These are phyloP conservation scores for Pithys albifrons DNA, from an alignment of 2,113 vertebrate genomes.

Conservation along the genomic window DNA sequence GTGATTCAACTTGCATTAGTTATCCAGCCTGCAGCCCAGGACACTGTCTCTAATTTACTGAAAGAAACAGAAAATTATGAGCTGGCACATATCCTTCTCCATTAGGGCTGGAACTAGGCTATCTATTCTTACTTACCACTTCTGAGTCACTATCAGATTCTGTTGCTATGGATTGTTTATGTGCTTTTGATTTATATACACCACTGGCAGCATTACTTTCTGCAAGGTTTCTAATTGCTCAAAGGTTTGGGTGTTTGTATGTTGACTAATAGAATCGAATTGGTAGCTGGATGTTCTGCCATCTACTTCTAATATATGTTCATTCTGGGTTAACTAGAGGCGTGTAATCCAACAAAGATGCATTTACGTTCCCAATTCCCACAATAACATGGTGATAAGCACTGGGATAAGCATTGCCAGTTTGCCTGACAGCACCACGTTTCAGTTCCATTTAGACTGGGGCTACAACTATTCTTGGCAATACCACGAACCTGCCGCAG, in stretches of 20 bases:
- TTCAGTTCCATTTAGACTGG: background rate
- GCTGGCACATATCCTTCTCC: constrained; percentile 12
- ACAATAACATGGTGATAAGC: background rate
- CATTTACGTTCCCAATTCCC: background rate
- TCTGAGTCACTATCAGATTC: constrained; percentile 25
- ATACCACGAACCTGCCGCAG: background rate
- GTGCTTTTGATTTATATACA: background rate
- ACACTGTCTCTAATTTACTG: background rate
- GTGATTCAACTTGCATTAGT: background rate
- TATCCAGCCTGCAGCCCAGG: background rate
- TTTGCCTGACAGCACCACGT: background rate
- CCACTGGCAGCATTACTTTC: background rate
- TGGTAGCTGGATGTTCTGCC: background rate
- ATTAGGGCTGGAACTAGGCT: constrained; percentile 18
- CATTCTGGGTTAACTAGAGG: background rate
- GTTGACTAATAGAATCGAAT: background rate
- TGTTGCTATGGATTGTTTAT: constrained; percentile 7
- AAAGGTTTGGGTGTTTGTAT: background rate
- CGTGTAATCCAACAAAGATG: background rate
- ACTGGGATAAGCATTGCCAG: background rate
- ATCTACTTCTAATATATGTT: background rate
- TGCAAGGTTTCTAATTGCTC: constrained; percentile 14
- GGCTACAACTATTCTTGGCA: background rate
- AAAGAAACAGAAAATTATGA: constrained; percentile 31
- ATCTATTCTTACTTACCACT: background rate